phyloP scores from a whole-genome alignment of 2,113 vertebrate genomes.

The Myrmophylax atrothorax region DNA sequence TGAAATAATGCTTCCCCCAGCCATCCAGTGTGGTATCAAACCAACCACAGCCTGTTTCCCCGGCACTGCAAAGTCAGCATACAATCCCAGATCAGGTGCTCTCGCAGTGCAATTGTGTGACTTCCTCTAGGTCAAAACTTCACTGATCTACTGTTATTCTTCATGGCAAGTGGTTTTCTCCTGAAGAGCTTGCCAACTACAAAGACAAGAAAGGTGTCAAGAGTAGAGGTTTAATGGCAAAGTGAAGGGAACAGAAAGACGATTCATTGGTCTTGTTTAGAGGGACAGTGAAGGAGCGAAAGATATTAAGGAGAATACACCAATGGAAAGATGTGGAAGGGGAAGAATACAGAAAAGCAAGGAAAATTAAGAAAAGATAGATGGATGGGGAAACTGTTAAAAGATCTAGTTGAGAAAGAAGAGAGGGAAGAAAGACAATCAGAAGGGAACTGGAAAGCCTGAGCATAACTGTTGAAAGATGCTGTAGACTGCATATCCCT shows the following conservation, averaged over 20 bases:
- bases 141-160: not conserved
- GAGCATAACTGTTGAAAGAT: not conserved
- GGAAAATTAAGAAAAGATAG: not conserved
- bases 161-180: not conserved
- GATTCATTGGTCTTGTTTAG: not conserved
- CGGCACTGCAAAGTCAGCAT: not conserved
- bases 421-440: not conserved
- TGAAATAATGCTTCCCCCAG: not conserved
- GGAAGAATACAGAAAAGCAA: not conserved
- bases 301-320: not conserved
- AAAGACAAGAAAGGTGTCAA: not conserved
- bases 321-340: not conserved
- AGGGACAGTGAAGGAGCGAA: not conserved
- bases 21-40: not conserved
- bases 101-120: not conserved
- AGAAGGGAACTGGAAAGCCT: not conserved
- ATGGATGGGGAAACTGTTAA: not conserved
- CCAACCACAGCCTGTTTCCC: not conserved
- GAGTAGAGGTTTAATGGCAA: not conserved
- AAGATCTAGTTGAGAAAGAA: not conserved
- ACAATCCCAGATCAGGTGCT: not conserved
- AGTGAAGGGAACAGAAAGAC: not conserved
- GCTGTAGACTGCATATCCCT: not conserved
- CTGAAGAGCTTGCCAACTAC: not conserved
- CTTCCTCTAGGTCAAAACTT: not conserved